Percentiles rank a stretch among this genome's conserved stretches.
Evolutionary conservation across 2,797 vertebrate genomes (phyloP).

Genomic region (Microtus californicus): DNA sequence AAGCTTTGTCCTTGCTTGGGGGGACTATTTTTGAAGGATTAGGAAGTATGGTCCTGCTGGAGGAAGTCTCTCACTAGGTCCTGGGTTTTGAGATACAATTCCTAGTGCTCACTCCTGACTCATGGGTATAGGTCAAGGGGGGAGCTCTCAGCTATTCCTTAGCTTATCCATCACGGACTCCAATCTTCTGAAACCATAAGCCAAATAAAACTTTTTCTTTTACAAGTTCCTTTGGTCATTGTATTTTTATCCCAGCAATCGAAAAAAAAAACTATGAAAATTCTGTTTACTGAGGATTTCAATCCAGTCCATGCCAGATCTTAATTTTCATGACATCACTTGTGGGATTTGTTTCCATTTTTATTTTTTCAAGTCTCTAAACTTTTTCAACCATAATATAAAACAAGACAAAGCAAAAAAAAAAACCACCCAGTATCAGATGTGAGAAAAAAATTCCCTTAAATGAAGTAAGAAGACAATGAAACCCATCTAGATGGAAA

Average conservation of each 20-base stretch:
- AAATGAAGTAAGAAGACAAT: neutral
- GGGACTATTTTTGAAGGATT: neutral
- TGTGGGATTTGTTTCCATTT: neutral
- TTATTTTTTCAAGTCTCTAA: neutral
- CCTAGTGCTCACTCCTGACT: neutral
- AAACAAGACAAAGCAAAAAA: neutral
- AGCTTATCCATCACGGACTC: neutral
- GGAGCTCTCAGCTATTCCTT: neutral
- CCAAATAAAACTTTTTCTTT: neutral
- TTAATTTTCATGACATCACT: neutral
- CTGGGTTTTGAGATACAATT: neutral
- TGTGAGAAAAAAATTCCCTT: neutral
- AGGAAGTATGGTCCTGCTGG: too few relatives aligned
- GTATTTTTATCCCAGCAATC: neutral
- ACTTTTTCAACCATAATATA: neutral
- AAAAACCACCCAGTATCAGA: neutral
- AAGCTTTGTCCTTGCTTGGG: neutral
- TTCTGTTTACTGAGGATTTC: neutral
- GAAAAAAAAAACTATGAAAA: neutral
- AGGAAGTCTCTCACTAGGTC: neutral
- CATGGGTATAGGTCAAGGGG: neutral
- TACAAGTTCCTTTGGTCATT: neutral
- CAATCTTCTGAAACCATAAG: too few relatives aligned
- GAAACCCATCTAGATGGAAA: neutral
- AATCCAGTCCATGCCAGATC: neutral